Conservation (phyloP, 2,113 vertebrate species). For the Catharus fuscescens region DNA sequence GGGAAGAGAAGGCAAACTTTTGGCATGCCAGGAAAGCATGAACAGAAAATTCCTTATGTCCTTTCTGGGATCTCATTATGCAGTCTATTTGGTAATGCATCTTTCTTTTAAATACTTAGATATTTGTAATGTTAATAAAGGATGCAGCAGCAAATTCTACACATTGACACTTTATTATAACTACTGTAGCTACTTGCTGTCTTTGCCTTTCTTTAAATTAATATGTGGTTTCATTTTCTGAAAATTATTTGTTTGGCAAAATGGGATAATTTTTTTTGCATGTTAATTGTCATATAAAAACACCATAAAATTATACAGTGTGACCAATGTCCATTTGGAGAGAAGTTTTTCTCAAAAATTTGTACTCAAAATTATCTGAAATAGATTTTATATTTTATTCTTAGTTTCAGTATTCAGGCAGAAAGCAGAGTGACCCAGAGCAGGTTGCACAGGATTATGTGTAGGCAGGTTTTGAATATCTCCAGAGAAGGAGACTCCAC, state of each 20-base stretch:
- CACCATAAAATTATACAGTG: background rate
- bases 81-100: background rate
- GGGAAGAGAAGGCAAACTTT: background rate
- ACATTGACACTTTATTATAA: background rate
- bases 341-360: background rate
- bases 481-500: background rate
- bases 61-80: background rate
- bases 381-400: background rate
- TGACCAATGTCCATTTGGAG: no score
- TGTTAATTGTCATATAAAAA: background rate
- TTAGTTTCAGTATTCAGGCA: background rate
- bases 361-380: background rate
- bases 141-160: background rate
- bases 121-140: background rate
- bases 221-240: background rate
- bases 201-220: background rate
- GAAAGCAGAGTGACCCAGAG: background rate
- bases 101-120: background rate
- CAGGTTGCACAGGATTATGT: background rate
- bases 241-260: background rate
- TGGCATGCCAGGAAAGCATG: background rate
- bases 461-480: background rate
- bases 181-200: background rate
- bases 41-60: rapidly evolving
- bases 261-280: background rate